Percentiles rank a stretch among this genome's conserved stretches.
phyloP scores from a whole-genome alignment of 2,888 invertebrate species.

The Hoplodrina blanda region DNA sequence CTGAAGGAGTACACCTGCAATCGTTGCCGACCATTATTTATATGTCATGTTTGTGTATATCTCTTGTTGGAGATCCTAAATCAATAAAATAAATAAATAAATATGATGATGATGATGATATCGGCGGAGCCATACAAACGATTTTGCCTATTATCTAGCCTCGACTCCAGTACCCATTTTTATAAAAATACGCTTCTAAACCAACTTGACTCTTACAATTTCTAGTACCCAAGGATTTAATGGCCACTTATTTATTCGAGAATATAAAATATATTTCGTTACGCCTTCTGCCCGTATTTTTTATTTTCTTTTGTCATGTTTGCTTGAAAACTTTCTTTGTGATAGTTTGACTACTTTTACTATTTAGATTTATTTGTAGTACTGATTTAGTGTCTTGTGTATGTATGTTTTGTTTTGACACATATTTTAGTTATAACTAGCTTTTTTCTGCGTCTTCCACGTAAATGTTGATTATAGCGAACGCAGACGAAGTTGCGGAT shows the following conservation, averaged over 20 bases:
- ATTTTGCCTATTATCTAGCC: conserved; percentile 11
- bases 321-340: background rate
- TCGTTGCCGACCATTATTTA: no score
- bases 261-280: background rate
- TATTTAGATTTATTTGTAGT: background rate
- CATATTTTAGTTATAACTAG: no score
- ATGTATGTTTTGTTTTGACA: no score
- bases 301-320: background rate
- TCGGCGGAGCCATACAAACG: background rate
- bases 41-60: no score
- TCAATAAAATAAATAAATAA: no score
- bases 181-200: conserved; percentile 4
- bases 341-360: background rate
- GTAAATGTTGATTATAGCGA: no score
- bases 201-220: background rate
- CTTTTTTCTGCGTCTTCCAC: no score
- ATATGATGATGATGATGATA: background rate
- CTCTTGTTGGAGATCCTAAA: no score
- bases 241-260: background rate
- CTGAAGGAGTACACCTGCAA: no score
- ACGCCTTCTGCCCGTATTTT: background rate
- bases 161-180: background rate
- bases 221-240: background rate
- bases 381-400: background rate
- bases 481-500: no score